Base-by-base conservation (phyloP, 2,888 invertebrate species). In the Ischnura elegans region DNA sequence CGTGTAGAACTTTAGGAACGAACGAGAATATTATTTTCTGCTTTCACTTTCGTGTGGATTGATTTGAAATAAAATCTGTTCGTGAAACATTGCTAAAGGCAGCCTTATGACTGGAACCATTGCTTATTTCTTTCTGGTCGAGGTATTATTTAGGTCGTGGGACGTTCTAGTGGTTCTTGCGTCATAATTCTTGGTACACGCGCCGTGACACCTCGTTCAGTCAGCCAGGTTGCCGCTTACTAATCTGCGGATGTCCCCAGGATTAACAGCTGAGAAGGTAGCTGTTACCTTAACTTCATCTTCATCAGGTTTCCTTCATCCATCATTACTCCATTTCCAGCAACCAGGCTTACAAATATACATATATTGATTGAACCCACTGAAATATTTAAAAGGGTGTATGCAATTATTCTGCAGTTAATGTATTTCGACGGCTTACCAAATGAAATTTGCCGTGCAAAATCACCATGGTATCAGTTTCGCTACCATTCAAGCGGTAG, bases 41-140 rank as follows among this genome's bases (percentile, higher is more conserved):
- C 36, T 76, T 76, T 36, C 76, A 29, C 76, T 36, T 76, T 36
- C 29, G 76, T 36, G 10, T 3, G 29, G 16, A 36, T 10, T 36
- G 29, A 36, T 6, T 10, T 36, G 76, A 36, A 29, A 76, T 36
- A 76, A 36, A 36, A 36, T 76, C 76, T 36, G 29, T 76, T 36
- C 8, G 76, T 36, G 36, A 76, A 76, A 76, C 29, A 76, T 76
- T 36, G 16, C 13, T 76, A 10, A 76, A n/a, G 76, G 76, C 76
- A 76, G 76, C 76, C 29, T 76, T 76, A 36, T 29, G 76, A 36
- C 76, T 76, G 76, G 13, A 76, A 29, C 4, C 76, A 76, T 76
- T 76, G 76, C 76, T 76, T 76, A 76, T 76, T 76, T 76, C 76
- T 76, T 76, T 76, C 76, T 76, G 76, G 36, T 76, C n/a, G 76